Percentiles rank a stretch among this genome's conserved stretches.
Evolutionary conservation across 2,797 vertebrate genomes (phyloP).

Genomic region (Amblyraja radiata): DNA sequence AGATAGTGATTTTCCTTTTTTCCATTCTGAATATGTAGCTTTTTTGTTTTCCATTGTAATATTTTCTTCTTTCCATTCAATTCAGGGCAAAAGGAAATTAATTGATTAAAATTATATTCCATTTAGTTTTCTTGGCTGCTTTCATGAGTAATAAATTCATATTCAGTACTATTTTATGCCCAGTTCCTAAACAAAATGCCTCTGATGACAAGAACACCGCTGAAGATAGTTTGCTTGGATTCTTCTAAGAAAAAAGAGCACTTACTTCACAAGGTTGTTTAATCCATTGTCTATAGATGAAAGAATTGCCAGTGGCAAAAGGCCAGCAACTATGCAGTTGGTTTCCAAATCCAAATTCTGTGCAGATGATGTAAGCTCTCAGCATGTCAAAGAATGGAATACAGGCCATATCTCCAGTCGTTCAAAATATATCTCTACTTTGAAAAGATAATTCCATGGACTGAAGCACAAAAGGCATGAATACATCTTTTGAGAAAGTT

Average conservation of each 20-base stretch:
- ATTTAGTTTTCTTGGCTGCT: neutral
- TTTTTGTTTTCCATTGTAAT: no score
- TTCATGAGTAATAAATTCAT: neutral
- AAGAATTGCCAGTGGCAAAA: neutral
- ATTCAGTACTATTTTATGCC: neutral
- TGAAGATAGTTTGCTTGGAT: neutral
- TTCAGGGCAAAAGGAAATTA: no score
- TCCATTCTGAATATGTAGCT: neutral
- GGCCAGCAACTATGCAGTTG: neutral
- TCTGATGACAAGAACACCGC: neutral
- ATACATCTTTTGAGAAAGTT: no score
- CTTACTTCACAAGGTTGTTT: neutral
- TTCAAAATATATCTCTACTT: no score
- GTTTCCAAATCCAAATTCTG: neutral
- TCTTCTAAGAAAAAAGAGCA: neutral
- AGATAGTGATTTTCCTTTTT: neutral
- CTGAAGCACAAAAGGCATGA: no score
- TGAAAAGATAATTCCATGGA: no score
- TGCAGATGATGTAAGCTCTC: neutral
- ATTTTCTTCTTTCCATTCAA: neutral
- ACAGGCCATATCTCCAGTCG: no score
- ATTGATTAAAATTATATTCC: neutral
- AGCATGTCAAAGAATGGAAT: neutral
- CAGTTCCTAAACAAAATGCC: neutral
- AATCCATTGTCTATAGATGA: neutral